Evolutionary conservation across 1,140 invertebrate species (phyloP), one percentile per base, ranked within the genome.

Genomic region (Dermatophagoides farinae): DNA sequence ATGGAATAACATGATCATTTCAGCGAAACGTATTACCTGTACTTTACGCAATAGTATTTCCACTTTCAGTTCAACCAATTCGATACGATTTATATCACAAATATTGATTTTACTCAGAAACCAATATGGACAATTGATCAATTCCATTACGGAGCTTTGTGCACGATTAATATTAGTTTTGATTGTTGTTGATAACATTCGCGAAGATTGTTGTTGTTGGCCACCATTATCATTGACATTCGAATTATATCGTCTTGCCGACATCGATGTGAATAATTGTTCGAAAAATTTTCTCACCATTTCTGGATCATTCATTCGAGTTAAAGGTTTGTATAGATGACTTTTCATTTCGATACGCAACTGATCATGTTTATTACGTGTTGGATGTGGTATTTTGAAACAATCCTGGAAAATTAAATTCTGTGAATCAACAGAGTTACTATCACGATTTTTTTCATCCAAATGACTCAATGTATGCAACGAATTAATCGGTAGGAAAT

Each of bases 311-410:
- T 22, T 55, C 4, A 55, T 25, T n/a, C 53, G 23, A 1, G 10
- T 44, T 44, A 55, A 39, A n/a, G 53, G 38, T 20, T 44, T 39
- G 14, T 55, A 55, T 8, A 55, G 38, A 25, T 44, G 31, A 11
- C n/a, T 55, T 25, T 44, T 39, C 53, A 55, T 55, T 44, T 55
- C 53, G 12, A 55, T 5, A 20, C 38, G 1, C 14, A 55, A 44
- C 14, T 55, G 53, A n/a, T 55, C 38, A 44, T 55, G 53, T 25
- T 55, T 55, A 44, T 55, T 55, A n/a, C 53, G 25, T 23, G 25
- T 11, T 39, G 53, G 38, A 55, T 41, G 16, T 20, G 53, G 53
- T 23, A 55, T 38, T 44, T 55, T 39, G 31, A 41, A 55, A 23
- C 38, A 16, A 44, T 55, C 53, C 14, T 55, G 6, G 14, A 20